Evolutionary conservation across 2,113 vertebrate species (phyloP).

Genomic region (Semnornis frantzii): DNA sequence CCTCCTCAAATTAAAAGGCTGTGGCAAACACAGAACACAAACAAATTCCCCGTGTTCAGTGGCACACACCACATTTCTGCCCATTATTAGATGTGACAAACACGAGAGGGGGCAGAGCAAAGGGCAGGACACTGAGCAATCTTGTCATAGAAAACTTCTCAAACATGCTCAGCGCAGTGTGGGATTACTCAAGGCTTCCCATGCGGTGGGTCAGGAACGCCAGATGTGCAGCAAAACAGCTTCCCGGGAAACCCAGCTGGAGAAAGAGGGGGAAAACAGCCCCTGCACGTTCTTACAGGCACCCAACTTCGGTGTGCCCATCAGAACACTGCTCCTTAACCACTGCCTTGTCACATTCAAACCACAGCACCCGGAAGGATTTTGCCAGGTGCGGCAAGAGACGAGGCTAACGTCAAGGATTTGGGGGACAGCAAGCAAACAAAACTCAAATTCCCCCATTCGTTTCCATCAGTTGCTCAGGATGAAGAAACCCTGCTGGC

Average conservation of each 20-base stretch:
- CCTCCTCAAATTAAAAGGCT: slow-evolving; percentile 64
- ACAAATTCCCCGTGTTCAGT: slow-evolving; percentile 63
- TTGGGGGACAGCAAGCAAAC: neutral
- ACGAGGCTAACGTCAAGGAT: neutral
- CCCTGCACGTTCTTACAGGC: neutral
- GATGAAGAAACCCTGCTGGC: neutral
- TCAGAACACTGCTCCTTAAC: neutral
- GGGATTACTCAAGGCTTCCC: slow-evolving; percentile 52
- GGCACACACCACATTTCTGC: slow-evolving; percentile 59
- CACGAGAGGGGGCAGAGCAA: slow-evolving; percentile 67
- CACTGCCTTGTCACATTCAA: neutral
- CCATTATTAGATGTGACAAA: slow-evolving; percentile 71
- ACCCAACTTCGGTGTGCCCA: neutral
- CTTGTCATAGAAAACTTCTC: slow-evolving; percentile 66
- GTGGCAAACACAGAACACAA: slow-evolving; percentile 30
- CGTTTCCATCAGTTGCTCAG: neutral
- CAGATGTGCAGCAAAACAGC: neutral
- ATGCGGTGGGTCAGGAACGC: neutral
- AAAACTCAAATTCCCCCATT: accelerated
- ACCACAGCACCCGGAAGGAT: neutral
- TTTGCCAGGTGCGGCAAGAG: neutral
- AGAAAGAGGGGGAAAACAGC: neutral
- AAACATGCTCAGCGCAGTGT: slow-evolving; percentile 49
- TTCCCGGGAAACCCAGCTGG: neutral
- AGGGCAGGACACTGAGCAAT: slow-evolving; percentile 49